A percentile compares a stretch with the other conserved stretches of the same genome.
phyloP scores from a whole-genome alignment of 64 coral and sea anemone genomes.

The Stichodactyla mertensii region DNA sequence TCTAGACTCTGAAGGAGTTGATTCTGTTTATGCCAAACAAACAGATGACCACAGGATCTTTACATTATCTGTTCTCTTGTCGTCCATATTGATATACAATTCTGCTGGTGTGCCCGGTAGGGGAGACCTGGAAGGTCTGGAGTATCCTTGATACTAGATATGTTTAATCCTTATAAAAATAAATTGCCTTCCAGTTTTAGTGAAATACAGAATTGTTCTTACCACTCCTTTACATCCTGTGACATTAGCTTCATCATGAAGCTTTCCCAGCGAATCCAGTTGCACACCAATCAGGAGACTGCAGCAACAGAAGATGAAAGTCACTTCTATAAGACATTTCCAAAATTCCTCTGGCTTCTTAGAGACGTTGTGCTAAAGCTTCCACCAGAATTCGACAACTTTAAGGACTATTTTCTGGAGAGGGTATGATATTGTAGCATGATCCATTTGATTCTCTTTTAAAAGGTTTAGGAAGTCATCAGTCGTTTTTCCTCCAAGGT shows the following conservation, averaged over 20 bases:
- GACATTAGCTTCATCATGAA: constrained; percentile 60
- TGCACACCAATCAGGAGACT: constrained; percentile 24
- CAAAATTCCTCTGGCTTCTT: constrained; percentile 70
- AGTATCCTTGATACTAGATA: constrained; percentile 44
- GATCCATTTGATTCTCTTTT: background rate
- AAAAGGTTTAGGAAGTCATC: background rate
- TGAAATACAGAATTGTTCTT: background rate
- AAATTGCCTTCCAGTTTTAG: no score
- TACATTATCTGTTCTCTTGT: constrained; percentile 34
- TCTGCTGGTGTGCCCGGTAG: constrained; percentile 34
- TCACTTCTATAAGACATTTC: constrained; percentile 59
- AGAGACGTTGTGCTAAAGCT: constrained; percentile 64
- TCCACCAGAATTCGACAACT: constrained; percentile 44
- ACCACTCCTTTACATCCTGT: background rate
- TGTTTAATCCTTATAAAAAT: no score
- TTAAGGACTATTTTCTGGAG: constrained; percentile 71
- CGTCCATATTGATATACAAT: constrained; percentile 48
- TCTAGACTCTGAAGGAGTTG: constrained; percentile 46
- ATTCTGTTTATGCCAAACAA: background rate
- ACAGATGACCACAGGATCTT: constrained; percentile 42
- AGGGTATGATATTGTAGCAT: constrained; percentile 23
- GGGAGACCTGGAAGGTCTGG: constrained; percentile 25
- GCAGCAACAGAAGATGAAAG: constrained; percentile 14
- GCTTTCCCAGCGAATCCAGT: constrained; percentile 78
- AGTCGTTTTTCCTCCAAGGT: constrained; percentile 27